phyloP scores from a whole-genome alignment of 2,888 invertebrate genomes.

The Hofmannophila pseudospretella region DNA sequence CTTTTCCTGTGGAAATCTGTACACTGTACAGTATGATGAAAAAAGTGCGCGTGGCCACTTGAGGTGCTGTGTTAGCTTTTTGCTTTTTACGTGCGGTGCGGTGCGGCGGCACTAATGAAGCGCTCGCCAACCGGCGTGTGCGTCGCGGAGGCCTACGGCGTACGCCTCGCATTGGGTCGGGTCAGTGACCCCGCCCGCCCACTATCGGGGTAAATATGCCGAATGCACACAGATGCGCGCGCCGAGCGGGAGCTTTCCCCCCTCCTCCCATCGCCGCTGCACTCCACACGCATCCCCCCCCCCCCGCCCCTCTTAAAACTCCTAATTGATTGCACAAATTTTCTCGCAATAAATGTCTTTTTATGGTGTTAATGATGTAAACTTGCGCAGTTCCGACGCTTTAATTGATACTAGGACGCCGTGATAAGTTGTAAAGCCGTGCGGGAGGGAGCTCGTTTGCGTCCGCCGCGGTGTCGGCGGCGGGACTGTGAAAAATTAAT shows the following conservation, averaged over 20 bases:
- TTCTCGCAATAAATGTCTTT: slow-evolving; percentile 77
- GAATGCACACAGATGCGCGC: slow-evolving; percentile 78
- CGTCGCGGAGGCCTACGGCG: slow-evolving; percentile 60
- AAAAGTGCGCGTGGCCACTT: slow-evolving; percentile 66
- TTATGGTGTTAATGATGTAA: slow-evolving; percentile 75
- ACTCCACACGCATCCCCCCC: slow-evolving; percentile 47
- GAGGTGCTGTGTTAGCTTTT: slow-evolving; percentile 68
- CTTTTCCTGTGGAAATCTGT: too few species aligned
- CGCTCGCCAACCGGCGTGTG: slow-evolving; percentile 44
- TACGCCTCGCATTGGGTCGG: slow-evolving; percentile 75
- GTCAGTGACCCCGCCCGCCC: slow-evolving; percentile 74
- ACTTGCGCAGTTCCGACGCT: slow-evolving; percentile 65
- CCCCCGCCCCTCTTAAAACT: slow-evolving; percentile 61
- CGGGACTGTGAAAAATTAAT: slow-evolving; percentile 58
- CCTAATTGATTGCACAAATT: slow-evolving; percentile 78
- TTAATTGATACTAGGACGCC: slow-evolving; percentile 61
- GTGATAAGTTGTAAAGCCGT: slow-evolving; percentile 46
- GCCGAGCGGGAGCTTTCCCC: slow-evolving; percentile 41
- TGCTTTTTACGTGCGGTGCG: slow-evolving; percentile 50
- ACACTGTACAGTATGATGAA: too few species aligned
- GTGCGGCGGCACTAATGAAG: slow-evolving; percentile 67
- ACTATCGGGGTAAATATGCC: slow-evolving; percentile 77
- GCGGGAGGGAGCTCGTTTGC: slow-evolving; percentile 45
- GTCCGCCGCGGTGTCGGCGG: slow-evolving; percentile 34
- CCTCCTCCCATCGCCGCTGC: slow-evolving; percentile 48